Conservation (phyloP, 2,888 invertebrate species). For the Drosophila tanythrix region DNA sequence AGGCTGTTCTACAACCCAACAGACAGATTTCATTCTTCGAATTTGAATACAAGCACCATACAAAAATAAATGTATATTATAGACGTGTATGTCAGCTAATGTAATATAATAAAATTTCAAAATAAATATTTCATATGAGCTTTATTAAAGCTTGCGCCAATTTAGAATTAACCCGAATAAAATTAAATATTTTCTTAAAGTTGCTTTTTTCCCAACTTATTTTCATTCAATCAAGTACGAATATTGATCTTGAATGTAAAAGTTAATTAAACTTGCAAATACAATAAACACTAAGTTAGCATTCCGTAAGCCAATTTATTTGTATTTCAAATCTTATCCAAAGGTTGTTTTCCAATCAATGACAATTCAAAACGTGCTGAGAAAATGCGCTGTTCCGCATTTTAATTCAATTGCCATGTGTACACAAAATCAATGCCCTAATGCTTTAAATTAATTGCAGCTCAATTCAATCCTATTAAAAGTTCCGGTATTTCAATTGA, state of each 20-base stretch:
- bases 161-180: background rate
- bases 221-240: background rate
- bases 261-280: slow-evolving; percentile 3
- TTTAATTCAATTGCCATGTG: slow-evolving; percentile 3
- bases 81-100: background rate
- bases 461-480: slow-evolving; percentile 6
- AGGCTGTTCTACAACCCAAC: background rate
- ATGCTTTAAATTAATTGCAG: slow-evolving; percentile 5
- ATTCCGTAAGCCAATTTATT: background rate
- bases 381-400: background rate
- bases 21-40: background rate
- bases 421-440: background rate
- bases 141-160: background rate
- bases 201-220: background rate
- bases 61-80: too few species aligned
- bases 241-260: background rate
- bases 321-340: background rate
- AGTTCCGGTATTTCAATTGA: background rate
- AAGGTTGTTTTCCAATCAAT: background rate
- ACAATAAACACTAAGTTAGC: background rate
- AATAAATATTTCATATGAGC: background rate
- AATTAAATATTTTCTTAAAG: background rate
- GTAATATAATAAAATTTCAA: background rate
- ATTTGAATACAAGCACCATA: background rate
- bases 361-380: background rate